These are phyloP conservation scores for Trissolcus basalis DNA, from an alignment of 1,140 invertebrate species.

Conservation along the genomic window DNA sequence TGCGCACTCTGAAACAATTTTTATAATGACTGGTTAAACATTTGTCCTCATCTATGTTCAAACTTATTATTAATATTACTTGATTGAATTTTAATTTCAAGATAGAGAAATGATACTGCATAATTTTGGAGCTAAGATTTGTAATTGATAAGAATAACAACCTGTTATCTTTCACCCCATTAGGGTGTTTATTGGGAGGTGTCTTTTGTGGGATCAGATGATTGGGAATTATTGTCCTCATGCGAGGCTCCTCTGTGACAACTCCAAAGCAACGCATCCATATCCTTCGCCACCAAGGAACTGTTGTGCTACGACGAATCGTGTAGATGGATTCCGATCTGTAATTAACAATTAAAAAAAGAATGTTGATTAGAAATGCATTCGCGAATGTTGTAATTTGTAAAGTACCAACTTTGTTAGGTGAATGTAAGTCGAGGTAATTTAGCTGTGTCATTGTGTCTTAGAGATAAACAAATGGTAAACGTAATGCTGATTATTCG, in stretches of 20 bases:
- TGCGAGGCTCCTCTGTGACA: constrained; percentile 81
- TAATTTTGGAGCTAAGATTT: too few relatives aligned
- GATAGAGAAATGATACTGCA: too few relatives aligned
- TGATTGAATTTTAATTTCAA: not conserved
- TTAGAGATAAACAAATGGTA: too few relatives aligned
- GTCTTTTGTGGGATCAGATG: constrained; percentile 87
- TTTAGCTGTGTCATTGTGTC: too few relatives aligned
- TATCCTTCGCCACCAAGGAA: constrained; percentile 82
- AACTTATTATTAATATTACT: too few relatives aligned
- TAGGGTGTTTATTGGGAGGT: constrained; percentile 87
- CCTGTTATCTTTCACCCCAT: constrained; percentile 86
- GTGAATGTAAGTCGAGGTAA: too few relatives aligned
- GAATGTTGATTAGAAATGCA: too few relatives aligned
- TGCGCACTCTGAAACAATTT: constrained; percentile 82
- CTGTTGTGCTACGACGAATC: constrained; percentile 82
- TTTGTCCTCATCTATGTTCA: too few relatives aligned
- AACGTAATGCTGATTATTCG: too few relatives aligned
- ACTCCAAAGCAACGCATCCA: constrained; percentile 78
- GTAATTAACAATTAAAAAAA: constrained; percentile 8
- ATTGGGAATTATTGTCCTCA: constrained; percentile 87
- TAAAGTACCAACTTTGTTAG: too few relatives aligned
- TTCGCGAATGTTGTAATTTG: too few relatives aligned
- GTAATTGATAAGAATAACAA: constrained; percentile 28
- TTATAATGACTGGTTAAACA: too few relatives aligned
- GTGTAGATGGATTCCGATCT: constrained; percentile 93